Evolutionary conservation across 2,888 invertebrate species (phyloP).

Genomic region (Ochlodes sylvanus): DNA sequence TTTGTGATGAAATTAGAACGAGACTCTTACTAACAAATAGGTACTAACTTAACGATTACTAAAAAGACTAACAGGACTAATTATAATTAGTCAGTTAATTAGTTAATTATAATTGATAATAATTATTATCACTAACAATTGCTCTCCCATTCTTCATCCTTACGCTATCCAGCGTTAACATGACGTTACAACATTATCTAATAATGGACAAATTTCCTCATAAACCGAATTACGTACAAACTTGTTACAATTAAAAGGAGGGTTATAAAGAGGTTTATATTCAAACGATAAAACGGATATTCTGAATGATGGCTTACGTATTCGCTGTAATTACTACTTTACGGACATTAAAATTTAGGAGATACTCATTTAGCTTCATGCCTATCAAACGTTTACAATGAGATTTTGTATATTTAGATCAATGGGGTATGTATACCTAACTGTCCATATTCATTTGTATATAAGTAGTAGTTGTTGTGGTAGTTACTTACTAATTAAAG

Average conservation of each 20-base stretch:
- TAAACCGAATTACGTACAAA: constrained; percentile 61
- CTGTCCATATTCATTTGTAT: too few relatives aligned
- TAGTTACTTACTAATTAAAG: too few relatives aligned
- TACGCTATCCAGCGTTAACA: background rate
- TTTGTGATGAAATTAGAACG: too few relatives aligned
- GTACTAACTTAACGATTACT: too few relatives aligned
- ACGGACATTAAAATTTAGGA: constrained; percentile 73
- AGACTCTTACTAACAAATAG: too few relatives aligned
- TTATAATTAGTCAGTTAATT: too few relatives aligned
- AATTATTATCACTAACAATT: too few relatives aligned
- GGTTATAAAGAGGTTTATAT: constrained; percentile 76
- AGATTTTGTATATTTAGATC: background rate
- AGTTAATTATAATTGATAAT: too few relatives aligned
- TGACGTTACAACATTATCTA: constrained; percentile 10
- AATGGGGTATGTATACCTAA: background rate
- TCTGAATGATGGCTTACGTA: constrained; percentile 72
- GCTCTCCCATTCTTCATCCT: too few relatives aligned
- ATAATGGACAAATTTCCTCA: constrained; percentile 54
- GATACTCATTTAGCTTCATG: constrained; percentile 66
- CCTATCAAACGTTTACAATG: constrained; percentile 38
- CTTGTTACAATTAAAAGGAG: constrained; percentile 66
- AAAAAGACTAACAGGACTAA: too few relatives aligned
- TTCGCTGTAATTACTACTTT: constrained; percentile 72
- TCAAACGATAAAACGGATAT: constrained; percentile 79
- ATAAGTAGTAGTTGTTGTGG: too few relatives aligned